Evolutionary conservation across 1,140 invertebrate genomes (phyloP).

Genomic region (Potamilus streckersoni): DNA sequence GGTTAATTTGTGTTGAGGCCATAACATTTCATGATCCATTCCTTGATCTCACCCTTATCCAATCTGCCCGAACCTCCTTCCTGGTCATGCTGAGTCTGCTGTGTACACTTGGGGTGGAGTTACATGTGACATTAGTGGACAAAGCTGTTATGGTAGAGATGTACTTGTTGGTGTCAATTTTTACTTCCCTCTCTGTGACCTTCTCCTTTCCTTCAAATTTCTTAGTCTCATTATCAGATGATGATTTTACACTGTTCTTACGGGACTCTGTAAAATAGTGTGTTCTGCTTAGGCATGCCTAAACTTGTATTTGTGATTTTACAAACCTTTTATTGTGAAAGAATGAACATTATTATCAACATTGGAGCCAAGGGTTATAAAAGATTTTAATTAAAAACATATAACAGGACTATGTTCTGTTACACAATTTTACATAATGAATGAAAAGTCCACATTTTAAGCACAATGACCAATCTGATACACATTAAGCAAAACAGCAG

Average conservation of each 20-base stretch:
- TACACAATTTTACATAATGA: no score
- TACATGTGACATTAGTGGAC: no score
- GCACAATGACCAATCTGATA: no score
- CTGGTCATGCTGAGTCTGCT: constrained; percentile 58
- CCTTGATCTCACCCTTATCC: constrained; percentile 72
- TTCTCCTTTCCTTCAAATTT: constrained; percentile 30
- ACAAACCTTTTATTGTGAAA: no score
- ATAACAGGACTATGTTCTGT: no score
- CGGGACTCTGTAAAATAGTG: constrained; percentile 33
- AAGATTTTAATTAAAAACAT: neutral
- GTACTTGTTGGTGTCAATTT: constrained; percentile 36
- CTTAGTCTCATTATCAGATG: constrained; percentile 44
- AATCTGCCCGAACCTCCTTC: constrained; percentile 51
- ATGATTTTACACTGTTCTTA: constrained; percentile 38
- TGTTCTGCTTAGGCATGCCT: no score
- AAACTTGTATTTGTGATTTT: no score
- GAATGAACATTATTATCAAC: no score
- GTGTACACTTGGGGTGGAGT: constrained; percentile 31
- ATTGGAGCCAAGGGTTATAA: neutral
- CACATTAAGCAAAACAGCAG: no score
- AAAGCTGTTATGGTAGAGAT: constrained; percentile 5
- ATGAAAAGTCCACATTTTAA: no score
- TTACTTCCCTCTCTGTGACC: constrained; percentile 23
- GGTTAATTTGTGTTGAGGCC: no score
- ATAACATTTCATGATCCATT: no score